Conservation (phyloP, 2,888 invertebrate species). For the Plagodis dolabraria region DNA sequence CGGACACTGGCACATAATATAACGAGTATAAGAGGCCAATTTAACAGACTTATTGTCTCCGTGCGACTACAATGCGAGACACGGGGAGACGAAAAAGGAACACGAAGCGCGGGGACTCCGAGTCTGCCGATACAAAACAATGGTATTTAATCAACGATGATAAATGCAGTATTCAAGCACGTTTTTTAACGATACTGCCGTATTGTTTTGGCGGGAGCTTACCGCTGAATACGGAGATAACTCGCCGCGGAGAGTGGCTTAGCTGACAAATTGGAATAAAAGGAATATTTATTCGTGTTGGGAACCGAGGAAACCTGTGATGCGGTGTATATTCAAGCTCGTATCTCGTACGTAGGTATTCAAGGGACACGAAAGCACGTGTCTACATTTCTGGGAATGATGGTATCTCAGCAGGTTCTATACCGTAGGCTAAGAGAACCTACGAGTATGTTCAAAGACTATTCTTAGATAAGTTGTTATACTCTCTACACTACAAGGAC, state of each 20-base stretch:
- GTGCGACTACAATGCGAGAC: conserved; percentile 77
- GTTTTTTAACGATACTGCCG: conserved; percentile 83
- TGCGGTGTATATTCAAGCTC: conserved; percentile 51
- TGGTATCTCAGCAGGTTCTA: conserved; percentile 42
- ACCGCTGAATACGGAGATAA: conserved; percentile 82
- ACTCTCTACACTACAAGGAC: too few relatives aligned
- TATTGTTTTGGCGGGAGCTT: conserved; percentile 84
- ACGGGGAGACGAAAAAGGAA: conserved; percentile 74
- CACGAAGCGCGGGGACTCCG: conserved; percentile 70
- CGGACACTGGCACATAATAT: conserved; percentile 63
- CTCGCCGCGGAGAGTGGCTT: conserved; percentile 82
- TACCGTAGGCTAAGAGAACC: conserved; percentile 24
- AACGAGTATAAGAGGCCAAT: conserved; percentile 78
- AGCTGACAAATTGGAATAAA: conserved; percentile 85
- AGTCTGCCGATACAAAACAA: conserved; percentile 82
- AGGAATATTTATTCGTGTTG: conserved; percentile 83
- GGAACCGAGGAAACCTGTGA: conserved; percentile 52
- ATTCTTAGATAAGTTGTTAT: not conserved
- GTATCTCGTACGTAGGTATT: conserved; percentile 54
- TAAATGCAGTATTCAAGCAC: conserved; percentile 83
- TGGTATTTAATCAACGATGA: conserved; percentile 85
- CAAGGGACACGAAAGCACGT: conserved; percentile 46
- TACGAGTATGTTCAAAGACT: conserved; percentile 5
- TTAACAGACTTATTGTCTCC: conserved; percentile 85
- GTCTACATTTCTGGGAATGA: conserved; percentile 39